Percentiles rank a stretch among this genome's conserved stretches.
Conservation (phyloP, 2,797 vertebrate genomes). For the Pachyuromys duprasi region DNA sequence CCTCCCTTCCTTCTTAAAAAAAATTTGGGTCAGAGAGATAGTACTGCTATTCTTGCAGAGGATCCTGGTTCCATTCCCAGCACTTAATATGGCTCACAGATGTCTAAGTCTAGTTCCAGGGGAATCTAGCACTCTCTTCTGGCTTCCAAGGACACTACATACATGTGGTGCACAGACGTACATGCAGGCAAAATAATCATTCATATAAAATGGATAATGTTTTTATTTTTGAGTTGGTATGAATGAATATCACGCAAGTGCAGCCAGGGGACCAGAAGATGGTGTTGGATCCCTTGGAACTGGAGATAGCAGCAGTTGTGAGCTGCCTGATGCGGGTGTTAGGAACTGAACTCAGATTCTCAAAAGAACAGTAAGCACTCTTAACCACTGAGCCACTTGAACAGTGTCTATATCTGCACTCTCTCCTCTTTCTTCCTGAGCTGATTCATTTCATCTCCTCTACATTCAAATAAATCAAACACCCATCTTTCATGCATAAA, state of each 20-base stretch:
- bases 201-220: not conserved
- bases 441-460: slow-evolving; percentile 23
- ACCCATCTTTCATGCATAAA: not conserved
- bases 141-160: not conserved
- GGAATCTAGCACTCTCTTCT: not conserved
- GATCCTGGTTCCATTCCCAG: not conserved
- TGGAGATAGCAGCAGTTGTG: not conserved
- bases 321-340: no score
- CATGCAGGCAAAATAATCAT: not conserved
- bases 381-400: not conserved
- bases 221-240: not conserved
- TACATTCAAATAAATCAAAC: slow-evolving; percentile 25
- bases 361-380: not conserved
- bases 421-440: not conserved
- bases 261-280: not conserved
- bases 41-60: not conserved
- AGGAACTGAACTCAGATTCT: not conserved
- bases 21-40: not conserved
- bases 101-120: not conserved
- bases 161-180: not conserved
- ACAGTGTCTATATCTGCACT: not conserved
- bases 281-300: not conserved
- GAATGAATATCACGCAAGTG: no score
- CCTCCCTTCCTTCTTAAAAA: no score
- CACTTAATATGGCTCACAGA: not conserved